These are phyloP conservation scores for Resseliella maxima DNA, from an alignment of 2,888 invertebrate genomes.

Conservation along the genomic window DNA sequence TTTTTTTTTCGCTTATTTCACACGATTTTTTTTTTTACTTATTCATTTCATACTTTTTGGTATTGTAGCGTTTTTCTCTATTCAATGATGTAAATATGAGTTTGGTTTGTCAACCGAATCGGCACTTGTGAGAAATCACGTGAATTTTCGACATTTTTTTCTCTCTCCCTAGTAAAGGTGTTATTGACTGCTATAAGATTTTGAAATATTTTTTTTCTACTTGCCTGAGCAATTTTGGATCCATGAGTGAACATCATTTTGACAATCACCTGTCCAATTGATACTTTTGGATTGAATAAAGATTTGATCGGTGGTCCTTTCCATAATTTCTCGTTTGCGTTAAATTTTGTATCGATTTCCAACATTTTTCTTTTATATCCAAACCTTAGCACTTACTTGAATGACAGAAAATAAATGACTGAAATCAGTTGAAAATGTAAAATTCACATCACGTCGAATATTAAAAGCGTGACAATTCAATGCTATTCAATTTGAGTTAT, in stretches of 20 bases:
- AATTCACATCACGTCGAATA: too few relatives aligned
- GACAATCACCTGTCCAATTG: not conserved
- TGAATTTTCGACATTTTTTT: too few relatives aligned
- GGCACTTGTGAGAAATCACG: too few relatives aligned
- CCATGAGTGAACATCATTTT: slow-evolving; percentile 70
- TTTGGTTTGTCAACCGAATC: too few relatives aligned
- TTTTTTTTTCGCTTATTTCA: too few relatives aligned
- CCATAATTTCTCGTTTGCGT: not conserved
- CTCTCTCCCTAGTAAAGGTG: too few relatives aligned
- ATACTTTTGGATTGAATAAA: slow-evolving; percentile 4
- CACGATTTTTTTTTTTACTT: too few relatives aligned
- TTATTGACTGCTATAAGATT: too few relatives aligned
- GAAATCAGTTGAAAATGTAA: not conserved
- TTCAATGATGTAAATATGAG: too few relatives aligned
- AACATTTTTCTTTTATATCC: not conserved
- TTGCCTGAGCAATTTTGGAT: slow-evolving; percentile 86
- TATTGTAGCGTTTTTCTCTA: too few relatives aligned
- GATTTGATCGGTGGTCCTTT: not conserved
- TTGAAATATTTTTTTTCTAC: slow-evolving; percentile 61
- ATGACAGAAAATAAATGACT: not conserved
- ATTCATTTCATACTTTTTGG: too few relatives aligned
- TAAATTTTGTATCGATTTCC: not conserved
- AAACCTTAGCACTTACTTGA: not conserved
- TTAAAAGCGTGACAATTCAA: not conserved
- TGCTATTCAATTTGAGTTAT: not conserved